A percentile compares a stretch with the other conserved stretches of the same genome.
Evolutionary conservation across 2,797 vertebrate genomes (phyloP).

Genomic region (Typhlichthys eigenmanni): DNA sequence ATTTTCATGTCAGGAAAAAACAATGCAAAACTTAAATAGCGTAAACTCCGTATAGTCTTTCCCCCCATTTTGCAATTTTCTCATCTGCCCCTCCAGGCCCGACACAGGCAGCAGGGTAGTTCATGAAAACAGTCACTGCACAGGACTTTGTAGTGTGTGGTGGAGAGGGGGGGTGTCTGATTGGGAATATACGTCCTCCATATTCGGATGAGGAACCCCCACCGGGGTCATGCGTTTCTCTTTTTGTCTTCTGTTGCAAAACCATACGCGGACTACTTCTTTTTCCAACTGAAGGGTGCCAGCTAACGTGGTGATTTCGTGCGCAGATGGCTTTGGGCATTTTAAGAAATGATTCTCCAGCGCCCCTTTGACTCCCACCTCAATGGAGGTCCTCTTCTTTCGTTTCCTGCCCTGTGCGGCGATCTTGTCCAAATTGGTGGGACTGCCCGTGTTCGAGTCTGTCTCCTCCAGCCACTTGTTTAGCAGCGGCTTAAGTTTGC

Average conservation of each 20-base stretch:
- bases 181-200: constrained; percentile 98
- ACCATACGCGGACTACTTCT: constrained; percentile 99
- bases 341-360: constrained; percentile 99
- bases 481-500: constrained; percentile 94
- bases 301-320: constrained; percentile 96
- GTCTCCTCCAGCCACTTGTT: constrained; percentile 99
- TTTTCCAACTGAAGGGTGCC: constrained; percentile 98
- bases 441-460: constrained; percentile 97
- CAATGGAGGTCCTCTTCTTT: constrained; percentile 99
- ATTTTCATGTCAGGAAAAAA: constrained; percentile 65
- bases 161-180: constrained; percentile 92
- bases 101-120: constrained; percentile 60
- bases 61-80: constrained; percentile 54
- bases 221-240: constrained; percentile 99
- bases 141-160: constrained; percentile 92
- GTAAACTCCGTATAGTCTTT: constrained; percentile 81
- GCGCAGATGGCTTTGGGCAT: constrained; percentile 98
- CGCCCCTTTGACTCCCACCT: constrained; percentile 97
- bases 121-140: constrained; percentile 90
- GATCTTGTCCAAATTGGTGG: constrained; percentile 98
- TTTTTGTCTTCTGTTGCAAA: constrained; percentile 99
- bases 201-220: constrained; percentile 92
- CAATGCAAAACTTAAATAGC: constrained; percentile 80
- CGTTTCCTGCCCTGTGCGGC: constrained; percentile 97
- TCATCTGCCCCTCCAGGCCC: constrained; percentile 44